phyloP scores from a whole-genome alignment of 2,797 vertebrate genomes.

The Alectoris magna region DNA sequence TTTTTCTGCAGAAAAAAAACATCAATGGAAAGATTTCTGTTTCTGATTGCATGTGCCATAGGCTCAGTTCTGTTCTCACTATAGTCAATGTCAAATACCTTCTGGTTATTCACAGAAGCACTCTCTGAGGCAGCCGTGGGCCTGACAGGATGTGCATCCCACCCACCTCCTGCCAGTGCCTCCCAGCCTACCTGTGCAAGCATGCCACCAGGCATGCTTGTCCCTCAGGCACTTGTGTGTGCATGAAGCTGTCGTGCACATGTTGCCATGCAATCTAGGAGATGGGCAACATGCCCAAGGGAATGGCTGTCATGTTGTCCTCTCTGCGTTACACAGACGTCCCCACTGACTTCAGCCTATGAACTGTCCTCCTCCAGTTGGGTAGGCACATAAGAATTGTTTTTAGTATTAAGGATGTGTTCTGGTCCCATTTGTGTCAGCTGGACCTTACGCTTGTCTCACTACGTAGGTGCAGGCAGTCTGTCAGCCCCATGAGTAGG shows the following conservation, averaged over 20 bases:
- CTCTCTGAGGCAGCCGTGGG: not conserved
- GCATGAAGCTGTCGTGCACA: not conserved
- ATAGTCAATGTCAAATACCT: not conserved
- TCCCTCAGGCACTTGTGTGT: not conserved
- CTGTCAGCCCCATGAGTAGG: not conserved
- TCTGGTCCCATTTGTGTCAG: not conserved
- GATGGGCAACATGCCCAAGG: not conserved
- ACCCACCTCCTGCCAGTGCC: not conserved
- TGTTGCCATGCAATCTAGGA: not conserved
- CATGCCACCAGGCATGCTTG: not conserved
- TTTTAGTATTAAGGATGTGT: rapidly evolving
- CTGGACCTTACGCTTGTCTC: not conserved
- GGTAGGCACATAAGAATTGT: not conserved
- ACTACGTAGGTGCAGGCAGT: not conserved
- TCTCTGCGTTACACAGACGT: not conserved
- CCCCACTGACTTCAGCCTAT: not conserved
- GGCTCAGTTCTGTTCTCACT: not conserved
- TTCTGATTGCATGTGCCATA: not conserved
- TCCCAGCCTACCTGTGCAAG: not conserved
- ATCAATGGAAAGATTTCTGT: not conserved
- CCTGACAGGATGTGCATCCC: not conserved
- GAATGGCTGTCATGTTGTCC: not conserved
- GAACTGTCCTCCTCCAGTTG: not conserved
- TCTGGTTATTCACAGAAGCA: not conserved
- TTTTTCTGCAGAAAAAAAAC: not conserved